Conservation (phyloP, 2,888 invertebrate species). For the Lepidochrysops patricia region DNA sequence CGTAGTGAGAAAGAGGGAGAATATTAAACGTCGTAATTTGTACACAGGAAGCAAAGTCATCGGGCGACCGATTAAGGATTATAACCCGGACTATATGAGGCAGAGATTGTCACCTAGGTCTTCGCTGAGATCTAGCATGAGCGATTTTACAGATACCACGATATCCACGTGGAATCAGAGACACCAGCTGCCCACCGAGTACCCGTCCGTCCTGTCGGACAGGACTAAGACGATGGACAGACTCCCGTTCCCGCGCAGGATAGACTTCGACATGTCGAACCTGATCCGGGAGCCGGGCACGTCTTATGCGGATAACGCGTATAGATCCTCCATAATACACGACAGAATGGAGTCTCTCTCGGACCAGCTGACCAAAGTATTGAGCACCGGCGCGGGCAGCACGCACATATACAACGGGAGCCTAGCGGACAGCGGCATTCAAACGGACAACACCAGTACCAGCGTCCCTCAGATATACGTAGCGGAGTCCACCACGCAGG, state of each 20-base stretch:
- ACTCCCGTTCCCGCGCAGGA: slow-evolving; percentile 48
- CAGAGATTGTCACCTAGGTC: slow-evolving; percentile 58
- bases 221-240: slow-evolving; percentile 52
- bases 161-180: slow-evolving; percentile 67
- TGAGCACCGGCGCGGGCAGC: slow-evolving; percentile 61
- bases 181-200: slow-evolving; percentile 45
- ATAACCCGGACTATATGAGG: slow-evolving; percentile 57
- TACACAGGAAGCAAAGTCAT: slow-evolving; percentile 56
- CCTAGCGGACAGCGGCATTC: slow-evolving; percentile 64
- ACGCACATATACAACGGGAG: slow-evolving; percentile 61
- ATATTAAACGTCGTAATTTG: slow-evolving; percentile 33
- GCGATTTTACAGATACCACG: slow-evolving; percentile 69
- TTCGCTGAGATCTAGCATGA: slow-evolving; percentile 62
- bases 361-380: slow-evolving; percentile 59
- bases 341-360: slow-evolving; percentile 59
- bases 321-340: slow-evolving; percentile 41
- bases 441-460: slow-evolving; percentile 64
- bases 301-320: slow-evolving; percentile 52
- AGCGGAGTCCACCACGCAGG: slow-evolving; percentile 33
- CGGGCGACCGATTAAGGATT: slow-evolving; percentile 63
- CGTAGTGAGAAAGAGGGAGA: slow-evolving; percentile 23
- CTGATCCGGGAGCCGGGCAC: slow-evolving; percentile 47
- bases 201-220: slow-evolving; percentile 62
- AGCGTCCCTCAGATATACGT: slow-evolving; percentile 63
- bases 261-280: slow-evolving; percentile 60